Base-by-base conservation (phyloP, 2,113 vertebrate species). In the Esox niger region DNA sequence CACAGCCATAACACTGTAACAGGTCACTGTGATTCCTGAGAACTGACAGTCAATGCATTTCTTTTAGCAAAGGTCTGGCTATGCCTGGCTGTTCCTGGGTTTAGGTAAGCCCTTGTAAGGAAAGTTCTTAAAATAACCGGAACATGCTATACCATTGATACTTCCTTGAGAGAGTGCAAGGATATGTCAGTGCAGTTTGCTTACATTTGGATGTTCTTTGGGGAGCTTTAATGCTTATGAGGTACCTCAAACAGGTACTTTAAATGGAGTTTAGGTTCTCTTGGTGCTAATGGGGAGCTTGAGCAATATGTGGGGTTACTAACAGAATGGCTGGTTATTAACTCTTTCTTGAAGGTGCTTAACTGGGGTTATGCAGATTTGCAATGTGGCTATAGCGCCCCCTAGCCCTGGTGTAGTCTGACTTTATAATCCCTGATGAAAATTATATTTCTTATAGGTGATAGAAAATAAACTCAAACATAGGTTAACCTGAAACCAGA, bases 1-100 rank as follows among this genome's bases (percentile, higher is more conserved):
- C 54, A 31, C 58, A 62, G 29, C 52, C 52, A 43, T 74, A 77
- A 64, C 64, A 62, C 30, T 1, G 67, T 63, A 21, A 20, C 30
- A 55, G 20, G 32, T 17, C 47, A 9, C 27, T 47, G 31, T 46
- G 20, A 17, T 1, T 43, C 17, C 38, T 43, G 38, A 43, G 17
- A 13, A 32, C 10, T 9, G 9, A 25, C n/a, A 21, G 47, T 49
- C 9, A 8, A 66, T 66, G 32, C 13, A 33, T 55, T n/a, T 25
- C 64, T 11, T 1, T 21, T 9, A 52, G 47, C 17, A 25, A 5
- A 46, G 7, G 9, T 2, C 26, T 27, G 33, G 32, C 11, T 20
- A 46, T 1, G 43, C 23, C n/a, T 7, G 25, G 15, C 38, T 15
- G 20, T 35, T 7, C 13, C 13, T 52, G 38, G 30, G 1, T 54